A percentile compares a stretch with the other conserved stretches of the same genome.
These are phyloP conservation scores for Stratiomys singularior DNA, from an alignment of 2,888 invertebrate genomes.

Conservation along the genomic window DNA sequence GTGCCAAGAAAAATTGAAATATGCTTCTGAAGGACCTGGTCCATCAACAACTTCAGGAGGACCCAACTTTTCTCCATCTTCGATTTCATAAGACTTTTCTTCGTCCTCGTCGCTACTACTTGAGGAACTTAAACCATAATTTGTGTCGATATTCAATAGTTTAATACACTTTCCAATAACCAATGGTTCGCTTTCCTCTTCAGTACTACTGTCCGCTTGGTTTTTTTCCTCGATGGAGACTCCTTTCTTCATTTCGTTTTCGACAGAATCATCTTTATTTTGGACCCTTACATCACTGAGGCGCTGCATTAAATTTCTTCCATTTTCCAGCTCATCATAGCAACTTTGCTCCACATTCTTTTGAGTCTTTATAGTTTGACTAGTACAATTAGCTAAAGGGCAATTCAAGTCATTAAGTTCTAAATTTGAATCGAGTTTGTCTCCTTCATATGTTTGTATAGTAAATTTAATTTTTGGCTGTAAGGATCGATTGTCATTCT, in stretches of 20 bases:
- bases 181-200: constrained; percentile 19
- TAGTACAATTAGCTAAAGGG: background rate
- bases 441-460: constrained; percentile 63
- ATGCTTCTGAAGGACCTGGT: constrained; percentile 65
- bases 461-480: constrained; percentile 65
- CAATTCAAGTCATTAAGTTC: constrained; percentile 50
- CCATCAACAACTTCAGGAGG: constrained; percentile 65
- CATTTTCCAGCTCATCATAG: constrained; percentile 62
- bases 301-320: constrained; percentile 70
- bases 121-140: constrained; percentile 52
- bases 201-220: constrained; percentile 54
- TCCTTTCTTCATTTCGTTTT: background rate
- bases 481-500: constrained; percentile 52
- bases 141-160: constrained; percentile 53
- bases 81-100: constrained; percentile 62
- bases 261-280: constrained; percentile 53
- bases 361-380: constrained; percentile 31
- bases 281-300: constrained; percentile 79
- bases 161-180: constrained; percentile 62
- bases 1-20: constrained; percentile 65
- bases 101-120: constrained; percentile 58
- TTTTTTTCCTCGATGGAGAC: constrained; percentile 45
- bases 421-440: constrained; percentile 57
- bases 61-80: constrained; percentile 65
- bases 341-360: background rate